Evolutionary conservation across 2,888 invertebrate genomes (phyloP), one percentile per base, ranked within the genome.

Genomic region (Holacanthella duospinosa): DNA sequence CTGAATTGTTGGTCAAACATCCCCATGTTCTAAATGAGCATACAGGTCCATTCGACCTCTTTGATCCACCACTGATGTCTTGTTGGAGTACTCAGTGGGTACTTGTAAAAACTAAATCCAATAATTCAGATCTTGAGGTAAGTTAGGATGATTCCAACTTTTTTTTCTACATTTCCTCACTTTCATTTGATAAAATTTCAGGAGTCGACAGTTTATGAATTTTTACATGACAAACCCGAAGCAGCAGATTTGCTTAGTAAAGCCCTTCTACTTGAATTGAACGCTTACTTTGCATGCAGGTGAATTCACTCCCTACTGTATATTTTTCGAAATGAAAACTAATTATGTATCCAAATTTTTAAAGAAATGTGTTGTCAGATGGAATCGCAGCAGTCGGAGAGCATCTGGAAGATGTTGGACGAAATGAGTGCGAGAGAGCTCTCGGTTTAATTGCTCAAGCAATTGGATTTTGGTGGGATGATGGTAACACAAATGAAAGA

Each of bases 401-500:
- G 29, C 9, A 3, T 6, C 21, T 55, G 55, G 55, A 55, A 55
- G 55, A 55, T 4, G 6, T 28, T 55, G 55, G 28, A 28, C 29
- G 19, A 6, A 16, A 26, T n/a, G 27, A 55, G 3, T 28, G 28
- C 25, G 55, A 55, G 16, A 55, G 6, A 55, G 55, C 55, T 3
- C 25, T 55, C 4, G 55, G 55, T 6, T 9, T 25, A 4, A 19
- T 55, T 6, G 55, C 55, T 28, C 55, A 55, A 55, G 27, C 9
- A 6, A 55, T 55, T 29, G 55, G 55, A 26, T 26, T 55, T 6
- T 55, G 25, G 55, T 55, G 55, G 55, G 55, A 29, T n/a, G 21
- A 25, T 21, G 27, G 19, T 9, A 26, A 55, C 19, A 6, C 9
- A 4, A 12, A 55, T 21, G 48, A 48, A 21, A n/a, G 19, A n/a